These are phyloP conservation scores for Hypocryptadius cinnamomeus DNA, from an alignment of 2,113 vertebrate species.

Conservation along the genomic window DNA sequence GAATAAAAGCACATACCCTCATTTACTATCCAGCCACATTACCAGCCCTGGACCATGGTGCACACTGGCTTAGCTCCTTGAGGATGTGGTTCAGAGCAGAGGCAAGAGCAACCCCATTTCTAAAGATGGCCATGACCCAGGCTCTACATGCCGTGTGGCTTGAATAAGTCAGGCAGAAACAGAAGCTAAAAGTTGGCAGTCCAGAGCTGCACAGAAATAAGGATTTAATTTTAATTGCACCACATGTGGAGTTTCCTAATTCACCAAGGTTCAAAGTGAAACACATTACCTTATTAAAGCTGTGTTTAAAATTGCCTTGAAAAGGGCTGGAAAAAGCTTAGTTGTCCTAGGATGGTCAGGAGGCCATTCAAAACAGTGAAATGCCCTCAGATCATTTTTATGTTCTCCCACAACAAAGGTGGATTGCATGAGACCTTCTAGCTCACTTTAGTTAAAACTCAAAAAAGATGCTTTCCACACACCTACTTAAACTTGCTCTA, in stretches of 20 bases:
- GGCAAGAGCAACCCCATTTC: not conserved
- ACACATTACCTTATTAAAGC: not conserved
- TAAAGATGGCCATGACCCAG: not conserved
- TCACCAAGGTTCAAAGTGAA: not conserved
- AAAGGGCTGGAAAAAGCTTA: not conserved
- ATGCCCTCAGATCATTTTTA: not conserved
- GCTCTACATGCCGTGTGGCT: not conserved
- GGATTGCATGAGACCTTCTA: not conserved
- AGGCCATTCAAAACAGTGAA: not conserved
- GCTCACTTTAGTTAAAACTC: not conserved
- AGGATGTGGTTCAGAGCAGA: not conserved
- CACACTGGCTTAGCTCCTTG: not conserved
- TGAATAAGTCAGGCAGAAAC: not conserved
- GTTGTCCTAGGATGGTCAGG: not conserved
- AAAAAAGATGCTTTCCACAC: not conserved
- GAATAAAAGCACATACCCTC: not conserved
- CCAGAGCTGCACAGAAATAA: not conserved
- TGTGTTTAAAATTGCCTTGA: not conserved
- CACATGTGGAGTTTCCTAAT: not conserved
- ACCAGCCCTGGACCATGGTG: not conserved
- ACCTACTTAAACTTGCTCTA: not conserved
- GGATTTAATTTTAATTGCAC: not conserved
- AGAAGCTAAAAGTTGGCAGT: not conserved
- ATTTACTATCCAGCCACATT: not conserved
- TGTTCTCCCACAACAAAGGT: not conserved